Base-by-base conservation (phyloP, 2,797 vertebrate species). In the Apodemus agrarius region DNA sequence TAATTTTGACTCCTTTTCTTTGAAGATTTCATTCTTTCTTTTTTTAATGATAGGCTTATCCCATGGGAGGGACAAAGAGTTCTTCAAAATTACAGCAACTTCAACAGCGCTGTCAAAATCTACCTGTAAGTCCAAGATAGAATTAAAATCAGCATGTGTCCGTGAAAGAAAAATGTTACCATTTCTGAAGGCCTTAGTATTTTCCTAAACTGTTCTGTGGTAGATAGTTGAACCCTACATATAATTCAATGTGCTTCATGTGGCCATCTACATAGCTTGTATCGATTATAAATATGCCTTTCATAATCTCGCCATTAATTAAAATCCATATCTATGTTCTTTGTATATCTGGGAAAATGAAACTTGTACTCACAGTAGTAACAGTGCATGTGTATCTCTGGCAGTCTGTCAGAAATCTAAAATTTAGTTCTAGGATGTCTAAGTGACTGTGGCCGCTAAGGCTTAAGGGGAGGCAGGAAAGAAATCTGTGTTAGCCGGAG, bases 151-250 rank as follows among this genome's bases (percentile, higher is more conserved):
- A 81, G 31, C 19, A n/a, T 75, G 22, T 8, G 40, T 40, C 57
- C 46, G 31, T 13, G 37, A 52, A 76, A 91, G 69, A 93, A 85
- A 96, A 96, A 80, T 37, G 14, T 95, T 87, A 81, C 3, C 75
- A 17, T 93, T 89, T 80, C 37, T 57, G 43, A 89, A 67, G 63
- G 91, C 57, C 49, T 92, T 90, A 92, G 3, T 80, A 76, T 91
- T 92, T 89, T 72, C 61, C 89, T 84, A 43, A 72, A 74, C 89
- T 92, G 85, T 78, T 75, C 75, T 49, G 17, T 61, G 83, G 81
- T 89, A 37, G 78, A 86, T 49, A 72, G 54, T 89, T 69, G 85
- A 74, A 74, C 82, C 84, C 92, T 96, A 76, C 69, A 65, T 93
- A 57, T 76, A 78, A 90, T 83, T 91, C 72, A 72, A 67, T 63